Conservation (phyloP, 2,113 vertebrate species). For the Rissa tridactyla region DNA sequence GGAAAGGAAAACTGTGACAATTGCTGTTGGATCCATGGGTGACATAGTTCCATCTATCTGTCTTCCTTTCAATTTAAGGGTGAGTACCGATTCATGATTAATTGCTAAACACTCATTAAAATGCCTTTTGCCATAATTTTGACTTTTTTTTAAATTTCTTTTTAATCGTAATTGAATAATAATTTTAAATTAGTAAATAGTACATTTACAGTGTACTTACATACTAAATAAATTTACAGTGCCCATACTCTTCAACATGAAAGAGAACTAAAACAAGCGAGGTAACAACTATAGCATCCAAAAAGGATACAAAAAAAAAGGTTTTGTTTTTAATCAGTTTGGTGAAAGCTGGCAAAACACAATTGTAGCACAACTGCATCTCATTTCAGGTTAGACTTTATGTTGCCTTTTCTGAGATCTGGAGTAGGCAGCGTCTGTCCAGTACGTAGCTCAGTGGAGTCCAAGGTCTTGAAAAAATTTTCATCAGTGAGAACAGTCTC, state of each 20-base stretch:
- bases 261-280: background rate
- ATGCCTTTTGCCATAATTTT: background rate
- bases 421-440: background rate
- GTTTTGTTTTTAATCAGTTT: background rate
- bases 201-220: background rate
- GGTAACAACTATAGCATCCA: background rate
- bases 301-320: background rate
- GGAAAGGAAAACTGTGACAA: background rate
- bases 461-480: background rate
- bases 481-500: background rate
- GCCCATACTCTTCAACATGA: background rate
- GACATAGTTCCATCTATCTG: background rate
- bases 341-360: background rate
- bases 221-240: background rate
- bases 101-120: background rate
- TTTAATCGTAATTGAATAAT: background rate
- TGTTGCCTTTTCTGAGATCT: background rate
- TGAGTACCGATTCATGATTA: background rate
- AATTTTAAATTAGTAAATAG: background rate
- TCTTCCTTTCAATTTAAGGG: background rate
- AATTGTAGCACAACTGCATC: background rate
- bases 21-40: background rate
- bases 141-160: background rate
- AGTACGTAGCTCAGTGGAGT: background rate
- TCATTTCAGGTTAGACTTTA: background rate